Evolutionary conservation across 2,888 invertebrate species (phyloP).

Genomic region (Dinocampus coccinellae): DNA sequence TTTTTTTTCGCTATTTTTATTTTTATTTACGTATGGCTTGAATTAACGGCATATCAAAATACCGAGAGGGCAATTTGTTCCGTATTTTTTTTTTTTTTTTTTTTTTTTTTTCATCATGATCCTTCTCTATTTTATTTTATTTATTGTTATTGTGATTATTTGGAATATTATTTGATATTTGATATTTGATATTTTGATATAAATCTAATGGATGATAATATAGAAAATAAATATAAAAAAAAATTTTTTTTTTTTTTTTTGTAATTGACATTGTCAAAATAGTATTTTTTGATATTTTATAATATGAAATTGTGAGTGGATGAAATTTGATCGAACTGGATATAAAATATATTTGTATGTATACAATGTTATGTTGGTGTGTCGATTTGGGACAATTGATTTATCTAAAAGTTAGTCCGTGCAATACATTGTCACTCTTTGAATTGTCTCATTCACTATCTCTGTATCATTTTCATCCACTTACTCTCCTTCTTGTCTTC

Average conservation of each 20-base stretch:
- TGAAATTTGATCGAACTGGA: not conserved
- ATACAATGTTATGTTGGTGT: not conserved
- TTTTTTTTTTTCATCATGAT: not conserved
- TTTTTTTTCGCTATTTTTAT: too few species aligned
- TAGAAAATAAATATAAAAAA: too few species aligned
- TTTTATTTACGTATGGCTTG: not conserved
- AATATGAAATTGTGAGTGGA: not conserved
- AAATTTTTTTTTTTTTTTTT: too few species aligned
- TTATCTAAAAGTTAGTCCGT: not conserved
- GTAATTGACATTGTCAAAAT: too few species aligned
- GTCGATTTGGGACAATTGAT: not conserved
- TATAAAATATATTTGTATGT: too few species aligned
- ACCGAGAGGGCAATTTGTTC: not conserved
- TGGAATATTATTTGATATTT: too few species aligned
- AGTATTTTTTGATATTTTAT: not conserved
- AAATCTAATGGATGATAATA: too few species aligned
- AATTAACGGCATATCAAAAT: slow-evolving; percentile 7
- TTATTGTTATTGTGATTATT: not conserved
- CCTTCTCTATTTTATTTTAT: not conserved
- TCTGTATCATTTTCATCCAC: too few species aligned
- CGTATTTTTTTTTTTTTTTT: not conserved
- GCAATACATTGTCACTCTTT: not conserved
- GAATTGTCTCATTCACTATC: not conserved
- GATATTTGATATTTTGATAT: too few species aligned
- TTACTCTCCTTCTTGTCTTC: too few species aligned